Evolutionary conservation across 2,113 vertebrate genomes (phyloP).

Genomic region (Solea solea): DNA sequence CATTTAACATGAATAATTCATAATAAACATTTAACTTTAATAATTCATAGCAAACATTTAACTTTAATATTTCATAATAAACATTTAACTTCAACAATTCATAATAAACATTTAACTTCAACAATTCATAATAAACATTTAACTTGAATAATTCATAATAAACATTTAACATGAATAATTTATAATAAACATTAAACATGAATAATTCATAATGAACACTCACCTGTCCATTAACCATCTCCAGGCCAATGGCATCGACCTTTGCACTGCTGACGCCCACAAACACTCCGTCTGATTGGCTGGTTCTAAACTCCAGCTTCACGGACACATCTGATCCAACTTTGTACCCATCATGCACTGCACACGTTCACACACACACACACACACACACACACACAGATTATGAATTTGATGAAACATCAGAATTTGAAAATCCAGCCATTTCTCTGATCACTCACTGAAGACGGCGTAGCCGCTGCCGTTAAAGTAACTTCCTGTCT

Average conservation of each 20-base stretch:
- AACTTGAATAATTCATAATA: no score
- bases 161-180: neutral
- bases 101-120: no score
- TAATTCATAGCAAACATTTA: no score
- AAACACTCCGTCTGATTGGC: slow-evolving; percentile 80
- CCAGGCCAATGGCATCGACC: slow-evolving; percentile 92
- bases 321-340: slow-evolving; percentile 89
- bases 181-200: no score
- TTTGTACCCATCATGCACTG: slow-evolving; percentile 92
- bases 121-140: no score
- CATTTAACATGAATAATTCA: no score
- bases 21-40: no score
- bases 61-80: no score
- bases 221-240: slow-evolving; percentile 93
- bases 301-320: slow-evolving; percentile 88
- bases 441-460: slow-evolving; percentile 72
- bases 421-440: neutral
- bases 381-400: slow-evolving; percentile 1
- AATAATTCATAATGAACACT: no score
- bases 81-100: no score
- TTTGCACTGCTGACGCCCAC: slow-evolving; percentile 92
- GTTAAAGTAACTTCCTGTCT: slow-evolving; percentile 91
- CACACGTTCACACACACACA: neutral
- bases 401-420: neutral
- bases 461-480: slow-evolving; percentile 89